Evolutionary conservation across 2,797 vertebrate species (phyloP).

Genomic region (Gobio occitaniae): DNA sequence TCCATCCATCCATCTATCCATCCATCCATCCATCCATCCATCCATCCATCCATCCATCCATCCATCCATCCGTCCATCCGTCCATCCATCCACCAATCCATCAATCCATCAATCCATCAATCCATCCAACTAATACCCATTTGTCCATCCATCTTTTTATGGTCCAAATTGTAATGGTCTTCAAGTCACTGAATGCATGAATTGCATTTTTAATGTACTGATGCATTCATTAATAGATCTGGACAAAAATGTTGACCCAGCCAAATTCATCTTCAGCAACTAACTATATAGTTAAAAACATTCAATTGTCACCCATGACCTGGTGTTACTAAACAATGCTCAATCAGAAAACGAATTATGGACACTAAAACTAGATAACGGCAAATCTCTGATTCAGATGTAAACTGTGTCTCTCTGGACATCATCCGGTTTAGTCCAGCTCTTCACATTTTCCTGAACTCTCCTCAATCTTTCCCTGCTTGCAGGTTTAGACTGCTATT

Average conservation of each 20-base stretch:
- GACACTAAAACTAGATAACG: background rate
- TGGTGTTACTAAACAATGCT: background rate
- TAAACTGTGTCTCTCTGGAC: background rate
- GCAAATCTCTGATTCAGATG: background rate
- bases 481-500: constrained; percentile 41
- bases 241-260: background rate
- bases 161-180: background rate
- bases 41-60: background rate
- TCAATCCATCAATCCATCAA: background rate
- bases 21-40: too few species aligned
- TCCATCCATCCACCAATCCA: too few species aligned
- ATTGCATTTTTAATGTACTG: too few species aligned
- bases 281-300: background rate
- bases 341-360: background rate
- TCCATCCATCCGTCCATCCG: too few species aligned
- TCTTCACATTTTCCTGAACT: constrained; percentile 15
- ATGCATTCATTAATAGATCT: too few species aligned
- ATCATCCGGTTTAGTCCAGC: constrained; percentile 25
- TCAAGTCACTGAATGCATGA: background rate
- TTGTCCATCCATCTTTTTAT: background rate
- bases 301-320: background rate
- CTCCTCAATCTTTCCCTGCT: constrained; percentile 22
- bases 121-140: too few species aligned
- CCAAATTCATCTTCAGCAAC: background rate
- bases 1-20: too few species aligned